Base-by-base conservation (phyloP, 2,797 vertebrate genomes). In the Astyanax mexicanus region DNA sequence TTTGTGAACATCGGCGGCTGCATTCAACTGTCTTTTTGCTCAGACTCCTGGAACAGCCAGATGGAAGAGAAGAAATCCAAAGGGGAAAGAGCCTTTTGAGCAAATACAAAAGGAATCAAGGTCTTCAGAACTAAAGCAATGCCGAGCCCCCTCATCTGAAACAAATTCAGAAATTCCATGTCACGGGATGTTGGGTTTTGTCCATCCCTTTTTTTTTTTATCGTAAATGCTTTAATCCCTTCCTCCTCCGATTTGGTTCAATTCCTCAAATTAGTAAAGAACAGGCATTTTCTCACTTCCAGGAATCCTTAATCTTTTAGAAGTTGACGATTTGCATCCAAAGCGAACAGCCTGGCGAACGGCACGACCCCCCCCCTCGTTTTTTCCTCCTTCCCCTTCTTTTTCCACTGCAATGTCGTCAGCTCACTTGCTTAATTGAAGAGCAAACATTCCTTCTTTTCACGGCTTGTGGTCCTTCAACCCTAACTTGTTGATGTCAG, bases 1-100 rank as follows among this genome's bases (percentile, higher is more conserved):
- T 97, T 97, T 96, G 96, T 97, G 96, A 92, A 98, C 97, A 96
- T 98, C 95, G 95, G 95, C 95, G 96, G 93, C 95, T 96, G 96
- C 96, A 98, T 99, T 99, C 97, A 99, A 97, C 97, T 96, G 93
- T 98, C 95, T 92, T 96, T 94, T 94, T 91, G 90, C 74, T 86
- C 88, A 92, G 96, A 96, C 95, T 92, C 94, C 93, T 94, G 93
- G 94, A 93, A 91, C 94, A 86, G 93, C 95, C 95, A 97, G 93
- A 96, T 93, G 93, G 95, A 94, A 89, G 92, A 94, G 92, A 94
- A 94, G 92, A 94, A 95, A 95, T 98, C 94, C 94, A 95, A 91
- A 82, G 89, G 90, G 57, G 81, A 89, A 92, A 91, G 96, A 91
- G 92, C 95, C 96, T 92, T 96, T 92, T 92, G 92, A 93, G 84